Evolutionary conservation across 1,140 invertebrate species (phyloP), one percentile per base, ranked within the genome.

Genomic region (Triops cancriformis): DNA sequence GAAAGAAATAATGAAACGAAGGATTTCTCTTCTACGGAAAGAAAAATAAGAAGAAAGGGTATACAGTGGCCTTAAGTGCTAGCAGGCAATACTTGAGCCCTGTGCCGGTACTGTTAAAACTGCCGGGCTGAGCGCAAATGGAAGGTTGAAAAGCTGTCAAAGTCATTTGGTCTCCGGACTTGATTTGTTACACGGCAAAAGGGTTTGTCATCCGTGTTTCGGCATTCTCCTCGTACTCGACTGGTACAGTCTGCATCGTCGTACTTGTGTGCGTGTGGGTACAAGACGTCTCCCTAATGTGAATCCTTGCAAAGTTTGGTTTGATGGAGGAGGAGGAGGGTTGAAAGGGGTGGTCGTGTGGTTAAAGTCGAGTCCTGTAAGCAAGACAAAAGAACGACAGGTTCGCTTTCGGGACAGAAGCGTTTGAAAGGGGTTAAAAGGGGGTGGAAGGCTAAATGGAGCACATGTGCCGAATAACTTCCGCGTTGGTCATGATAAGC

Each of bases 111-210:
- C 2, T 37, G 2, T 37, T 2, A 37, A 37, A 37, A 37, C 31
- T 37, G 31, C 31, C 31, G 7, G n/a, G n/a, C n/a, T 7, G 7
- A 37, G 31, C 31, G 23, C 51, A 23, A 6, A 23, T 23, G 51
- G 51, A 10, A 23, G 14, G 45, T 14, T 64, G 18, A 64, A 64
- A 64, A 64, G 51, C 51, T 64, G 10, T 64, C 51, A 64, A 64
- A n/a, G 51, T 3, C 51, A 64, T 37, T 37, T 7, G 31, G 31
- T 37, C 31, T 37, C 31, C 31, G 31, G 31, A 37, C 51, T 64
- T 64, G 51, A 64, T 64, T 64, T 64, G 51, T 64, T 64, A 64
- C 51, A 64, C 51, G 51, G 23, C 51, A 64, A 64, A n/a, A 64
- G n/a, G 51, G 51, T 64, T 64, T 64, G 51, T 23, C 51, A 64